Evolutionary conservation across 2,888 invertebrate genomes (phyloP), one percentile per base, ranked within the genome.

Genomic region (Temnothorax unifasciatus): DNA sequence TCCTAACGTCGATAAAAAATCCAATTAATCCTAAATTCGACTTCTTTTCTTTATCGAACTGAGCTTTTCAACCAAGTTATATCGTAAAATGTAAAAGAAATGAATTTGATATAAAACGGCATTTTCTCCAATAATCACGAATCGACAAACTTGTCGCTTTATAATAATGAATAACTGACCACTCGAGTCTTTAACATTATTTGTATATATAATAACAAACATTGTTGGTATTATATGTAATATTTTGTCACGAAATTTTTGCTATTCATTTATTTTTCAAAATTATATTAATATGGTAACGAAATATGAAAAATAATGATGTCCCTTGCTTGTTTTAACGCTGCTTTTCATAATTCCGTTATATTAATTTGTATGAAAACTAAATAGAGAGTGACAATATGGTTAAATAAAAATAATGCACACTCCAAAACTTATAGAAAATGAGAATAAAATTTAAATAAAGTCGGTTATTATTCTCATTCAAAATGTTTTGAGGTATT

Each of bases 401-500:
- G 47, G 25, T 69, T 44, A 34, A 69, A 41, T 52, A 54, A 77
- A 68, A 69, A 41, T 41, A 54, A 59, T 25, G 15, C 38, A 5
- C n/a, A 21, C 21, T 79, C 21, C 18, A 41, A 64, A 83, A 81
- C 44, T 50, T 68, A 68, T 66, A 82, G 82, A 68, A 66, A 82
- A 68, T 50, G 68, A 18, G 63, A 79, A 63, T 63, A 38, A 52
- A 52, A 63, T 64, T 41, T 41, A 54, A 77, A 76, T 52, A 18
- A 38, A 61, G 68, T 84, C 82, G 73, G 81, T 89, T 59, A 69
- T 82, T 83, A 50, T 79, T 82, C 79, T 63, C 61, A 41, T 83
- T 77, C 59, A 61, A 57, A 71, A 83, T 61, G 68, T 50, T 76
- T 64, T 85, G 73, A 82, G 66, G n/a, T 52, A 73, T 73, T 76